A percentile compares a stretch with the other conserved stretches of the same genome.
These are phyloP conservation scores for Microtus ochrogaster DNA, from an alignment of 2,113 vertebrate species.

Conservation along the genomic window DNA sequence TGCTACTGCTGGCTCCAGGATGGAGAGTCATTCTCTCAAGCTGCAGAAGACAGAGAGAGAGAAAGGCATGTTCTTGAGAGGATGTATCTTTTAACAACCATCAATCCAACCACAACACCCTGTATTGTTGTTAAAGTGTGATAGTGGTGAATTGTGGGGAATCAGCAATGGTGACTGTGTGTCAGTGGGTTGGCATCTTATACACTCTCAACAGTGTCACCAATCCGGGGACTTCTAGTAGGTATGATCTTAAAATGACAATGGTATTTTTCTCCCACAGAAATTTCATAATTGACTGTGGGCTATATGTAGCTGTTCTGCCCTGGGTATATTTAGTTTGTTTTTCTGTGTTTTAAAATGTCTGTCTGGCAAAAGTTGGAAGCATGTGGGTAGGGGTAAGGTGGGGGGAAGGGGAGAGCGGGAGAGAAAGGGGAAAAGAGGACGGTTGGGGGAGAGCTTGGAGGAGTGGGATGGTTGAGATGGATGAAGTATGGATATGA, in stretches of 20 bases:
- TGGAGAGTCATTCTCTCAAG: not conserved
- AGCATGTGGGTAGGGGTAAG: too few relatives aligned
- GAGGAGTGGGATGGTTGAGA: too few relatives aligned
- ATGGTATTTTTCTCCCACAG: not conserved
- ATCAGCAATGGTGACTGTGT: not conserved
- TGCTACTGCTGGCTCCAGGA: not conserved
- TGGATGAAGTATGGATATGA: too few relatives aligned
- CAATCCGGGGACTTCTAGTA: not conserved
- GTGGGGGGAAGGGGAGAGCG: too few relatives aligned
- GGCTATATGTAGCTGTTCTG: not conserved
- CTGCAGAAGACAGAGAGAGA: not conserved
- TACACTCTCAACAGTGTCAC: not conserved
- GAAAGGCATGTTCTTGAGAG: not conserved
- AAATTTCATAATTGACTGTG: not conserved
- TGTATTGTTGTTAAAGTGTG: conserved; percentile 9
- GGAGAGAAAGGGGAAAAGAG: too few relatives aligned
- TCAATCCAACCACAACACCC: not conserved
- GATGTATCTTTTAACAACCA: conserved; percentile 31
- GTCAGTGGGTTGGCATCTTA: conserved; percentile 2
- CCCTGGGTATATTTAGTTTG: too few relatives aligned
- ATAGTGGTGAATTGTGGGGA: conserved; percentile 51
- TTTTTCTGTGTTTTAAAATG: not conserved
- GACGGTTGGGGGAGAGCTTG: too few relatives aligned
- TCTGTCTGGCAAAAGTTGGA: not conserved
- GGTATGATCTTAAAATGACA: not conserved